Evolutionary conservation across 2,888 invertebrate species (phyloP).

Genomic region (Ormyrus nitidulus): DNA sequence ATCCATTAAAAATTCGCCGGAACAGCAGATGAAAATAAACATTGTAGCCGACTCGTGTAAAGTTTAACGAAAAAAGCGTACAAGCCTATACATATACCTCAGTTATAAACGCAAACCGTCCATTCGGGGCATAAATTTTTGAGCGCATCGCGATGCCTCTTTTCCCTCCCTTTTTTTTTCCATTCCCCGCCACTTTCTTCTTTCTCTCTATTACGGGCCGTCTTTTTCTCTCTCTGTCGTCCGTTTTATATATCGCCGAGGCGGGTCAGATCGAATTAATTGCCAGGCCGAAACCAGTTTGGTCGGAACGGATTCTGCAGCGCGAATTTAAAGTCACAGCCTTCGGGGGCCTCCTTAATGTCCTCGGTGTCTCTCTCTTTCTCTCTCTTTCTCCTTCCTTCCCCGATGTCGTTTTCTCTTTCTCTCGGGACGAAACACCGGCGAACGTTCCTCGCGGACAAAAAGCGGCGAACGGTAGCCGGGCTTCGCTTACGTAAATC

Average conservation of each 20-base stretch:
- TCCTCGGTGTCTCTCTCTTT: slow-evolving; percentile 8
- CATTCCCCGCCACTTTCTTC: not conserved
- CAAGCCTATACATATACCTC: too few species aligned
- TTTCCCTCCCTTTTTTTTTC: not conserved
- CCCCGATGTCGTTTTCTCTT: slow-evolving; percentile 15
- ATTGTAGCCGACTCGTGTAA: too few species aligned
- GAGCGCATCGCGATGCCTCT: too few species aligned
- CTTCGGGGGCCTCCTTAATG: slow-evolving; percentile 25
- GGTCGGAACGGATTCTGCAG: slow-evolving; percentile 51
- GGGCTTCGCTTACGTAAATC: slow-evolving; percentile 37
- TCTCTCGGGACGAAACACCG: not conserved
- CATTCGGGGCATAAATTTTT: too few species aligned
- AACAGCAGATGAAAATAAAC: too few species aligned
- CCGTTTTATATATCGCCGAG: not conserved
- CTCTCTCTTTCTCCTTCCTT: not conserved
- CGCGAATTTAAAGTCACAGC: slow-evolving; percentile 48
- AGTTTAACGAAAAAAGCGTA: too few species aligned
- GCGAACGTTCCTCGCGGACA: slow-evolving; percentile 16
- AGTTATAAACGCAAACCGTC: too few species aligned
- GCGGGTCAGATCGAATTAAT: slow-evolving; percentile 64
- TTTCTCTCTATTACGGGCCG: not conserved
- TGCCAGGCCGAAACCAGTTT: slow-evolving; percentile 67
- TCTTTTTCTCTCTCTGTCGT: not conserved
- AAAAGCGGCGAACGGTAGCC: slow-evolving; percentile 52
- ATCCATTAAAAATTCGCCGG: too few species aligned